Conservation (phyloP, 2,113 vertebrate genomes). For the Plestiodon gilberti region DNA sequence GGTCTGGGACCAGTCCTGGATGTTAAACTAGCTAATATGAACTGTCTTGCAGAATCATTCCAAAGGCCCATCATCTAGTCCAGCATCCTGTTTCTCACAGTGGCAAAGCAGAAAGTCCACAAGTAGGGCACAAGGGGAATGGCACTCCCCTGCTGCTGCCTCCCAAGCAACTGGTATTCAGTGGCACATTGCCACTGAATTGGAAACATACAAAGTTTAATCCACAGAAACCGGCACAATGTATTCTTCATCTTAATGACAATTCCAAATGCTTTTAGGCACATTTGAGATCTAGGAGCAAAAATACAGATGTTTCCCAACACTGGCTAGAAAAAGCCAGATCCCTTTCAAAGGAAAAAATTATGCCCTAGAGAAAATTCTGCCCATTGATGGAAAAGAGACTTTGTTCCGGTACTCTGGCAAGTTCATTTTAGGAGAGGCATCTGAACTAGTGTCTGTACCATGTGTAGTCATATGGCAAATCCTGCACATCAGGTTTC, state of each 20-base stretch:
- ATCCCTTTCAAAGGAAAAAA: not conserved
- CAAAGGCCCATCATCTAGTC: no score
- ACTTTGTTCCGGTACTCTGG: not conserved
- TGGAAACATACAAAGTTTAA: not conserved
- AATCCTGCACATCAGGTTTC: not conserved
- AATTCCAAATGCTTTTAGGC: constrained; percentile 2
- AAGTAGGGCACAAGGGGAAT: no score
- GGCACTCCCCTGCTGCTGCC: no score
- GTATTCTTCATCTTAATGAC: not conserved
- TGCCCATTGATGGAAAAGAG: not conserved
- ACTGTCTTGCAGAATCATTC: no score
- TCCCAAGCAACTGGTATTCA: not conserved
- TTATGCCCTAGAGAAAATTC: not conserved
- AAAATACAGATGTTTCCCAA: not conserved
- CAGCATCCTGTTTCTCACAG: no score
- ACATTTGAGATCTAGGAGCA: not conserved
- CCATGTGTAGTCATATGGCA: no score
- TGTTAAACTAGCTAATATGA: no score
- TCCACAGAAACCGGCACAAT: not conserved
- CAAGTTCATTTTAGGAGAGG: not conserved
- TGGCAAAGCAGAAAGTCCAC: no score
- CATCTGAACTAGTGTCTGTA: not conserved
- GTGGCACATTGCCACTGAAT: not conserved
- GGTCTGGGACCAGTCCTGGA: not conserved
- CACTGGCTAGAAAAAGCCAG: not conserved